Evolutionary conservation across 2,888 invertebrate species (phyloP).

Genomic region (Drosophila anomalata): DNA sequence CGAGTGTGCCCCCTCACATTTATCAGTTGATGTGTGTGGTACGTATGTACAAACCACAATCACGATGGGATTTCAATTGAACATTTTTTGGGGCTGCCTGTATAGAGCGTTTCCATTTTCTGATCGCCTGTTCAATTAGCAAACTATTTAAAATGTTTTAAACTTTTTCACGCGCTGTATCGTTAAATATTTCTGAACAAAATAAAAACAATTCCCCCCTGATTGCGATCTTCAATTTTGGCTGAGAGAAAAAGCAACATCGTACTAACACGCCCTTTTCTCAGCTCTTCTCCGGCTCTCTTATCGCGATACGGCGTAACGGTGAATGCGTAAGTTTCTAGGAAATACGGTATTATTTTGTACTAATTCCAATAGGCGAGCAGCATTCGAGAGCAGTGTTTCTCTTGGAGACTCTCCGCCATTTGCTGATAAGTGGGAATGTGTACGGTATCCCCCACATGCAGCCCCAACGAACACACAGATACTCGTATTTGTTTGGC

Average conservation of each 20-base stretch:
- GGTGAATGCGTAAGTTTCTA: slow-evolving; percentile 74
- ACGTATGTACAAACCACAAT: neutral
- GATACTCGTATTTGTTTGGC: slow-evolving; percentile 12
- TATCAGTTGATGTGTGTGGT: neutral
- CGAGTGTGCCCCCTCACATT: neutral
- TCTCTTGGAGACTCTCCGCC: neutral
- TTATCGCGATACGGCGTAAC: slow-evolving; percentile 63
- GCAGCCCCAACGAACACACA: slow-evolving; percentile 1
- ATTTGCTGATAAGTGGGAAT: slow-evolving; percentile 21
- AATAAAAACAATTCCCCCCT: slow-evolving; percentile 66
- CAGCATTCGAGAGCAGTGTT: slow-evolving; percentile 58
- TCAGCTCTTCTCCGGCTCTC: slow-evolving; percentile 7
- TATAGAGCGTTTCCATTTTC: slow-evolving; percentile 20
- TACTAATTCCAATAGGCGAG: slow-evolving; percentile 77
- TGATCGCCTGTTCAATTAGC: slow-evolving; percentile 78
- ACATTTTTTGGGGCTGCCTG: slow-evolving; percentile 23
- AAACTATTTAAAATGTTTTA: slow-evolving; percentile 83
- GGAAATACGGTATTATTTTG: slow-evolving; percentile 81
- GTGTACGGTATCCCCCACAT: slow-evolving; percentile 1
- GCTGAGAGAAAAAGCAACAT: neutral
- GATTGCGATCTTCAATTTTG: neutral
- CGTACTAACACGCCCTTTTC: slow-evolving; percentile 30
- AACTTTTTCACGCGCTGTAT: slow-evolving; percentile 71
- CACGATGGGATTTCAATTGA: neutral
- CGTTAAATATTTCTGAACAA: slow-evolving; percentile 72